Conservation (phyloP, 2,113 vertebrate genomes). For the Cranoglanis bouderius region DNA sequence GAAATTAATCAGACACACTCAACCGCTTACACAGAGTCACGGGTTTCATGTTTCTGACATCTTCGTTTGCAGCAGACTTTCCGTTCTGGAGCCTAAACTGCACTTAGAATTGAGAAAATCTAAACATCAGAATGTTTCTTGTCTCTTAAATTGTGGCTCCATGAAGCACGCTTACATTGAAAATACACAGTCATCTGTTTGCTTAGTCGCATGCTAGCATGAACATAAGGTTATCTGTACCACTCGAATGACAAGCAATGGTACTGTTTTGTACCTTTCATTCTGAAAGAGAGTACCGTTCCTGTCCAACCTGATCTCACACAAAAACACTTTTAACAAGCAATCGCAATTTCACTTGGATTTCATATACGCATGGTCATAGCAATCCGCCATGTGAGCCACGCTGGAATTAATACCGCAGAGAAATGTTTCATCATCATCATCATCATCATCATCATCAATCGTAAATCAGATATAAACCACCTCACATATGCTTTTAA, state of each 20-base stretch:
- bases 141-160: not conserved
- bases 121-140: not conserved
- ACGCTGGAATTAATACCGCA: too few relatives aligned
- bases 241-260: not conserved
- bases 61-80: not conserved
- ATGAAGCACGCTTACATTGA: not conserved
- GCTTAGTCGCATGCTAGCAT: not conserved
- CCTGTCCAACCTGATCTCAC: not conserved
- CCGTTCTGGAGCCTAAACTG: not conserved
- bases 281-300: not conserved
- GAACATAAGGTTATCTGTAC: not conserved
- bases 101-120: not conserved
- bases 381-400: not conserved
- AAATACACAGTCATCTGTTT: not conserved
- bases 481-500: slow-evolving; percentile 13
- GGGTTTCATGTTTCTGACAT: not conserved
- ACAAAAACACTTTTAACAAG: not conserved
- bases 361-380: not conserved
- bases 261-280: not conserved
- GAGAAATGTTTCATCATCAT: not conserved
- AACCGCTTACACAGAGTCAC: not conserved
- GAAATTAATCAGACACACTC: not conserved
- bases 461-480: not conserved
- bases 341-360: not conserved
- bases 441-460: not conserved